These are phyloP conservation scores for Urechis unicinctus DNA, from an alignment of 2,888 invertebrate genomes.

Conservation along the genomic window DNA sequence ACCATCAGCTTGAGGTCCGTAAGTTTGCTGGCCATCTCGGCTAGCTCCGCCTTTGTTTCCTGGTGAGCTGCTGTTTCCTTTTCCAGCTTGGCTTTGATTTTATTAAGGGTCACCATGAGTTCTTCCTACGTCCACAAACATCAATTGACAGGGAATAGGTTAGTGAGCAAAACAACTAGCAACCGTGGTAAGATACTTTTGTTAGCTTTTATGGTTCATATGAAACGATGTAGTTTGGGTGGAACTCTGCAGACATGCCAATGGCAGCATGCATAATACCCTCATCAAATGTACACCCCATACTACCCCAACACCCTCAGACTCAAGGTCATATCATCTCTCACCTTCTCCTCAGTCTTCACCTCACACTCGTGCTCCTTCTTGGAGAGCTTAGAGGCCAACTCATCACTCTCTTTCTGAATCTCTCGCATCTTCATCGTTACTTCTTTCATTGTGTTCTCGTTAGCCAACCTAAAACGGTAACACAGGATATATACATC, in stretches of 20 bases:
- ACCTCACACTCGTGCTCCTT: constrained; percentile 87
- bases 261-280: too few relatives aligned
- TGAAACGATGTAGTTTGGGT: too few relatives aligned
- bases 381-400: constrained; percentile 78
- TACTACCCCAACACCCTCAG: too few relatives aligned
- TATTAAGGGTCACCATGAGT: constrained; percentile 71
- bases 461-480: constrained; percentile 67
- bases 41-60: constrained; percentile 73
- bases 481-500: too few relatives aligned
- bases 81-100: constrained; percentile 81
- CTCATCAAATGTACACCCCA: too few relatives aligned
- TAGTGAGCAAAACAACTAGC: not conserved
- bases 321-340: not conserved
- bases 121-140: too few relatives aligned
- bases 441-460: constrained; percentile 83
- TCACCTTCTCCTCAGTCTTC: constrained; percentile 72
- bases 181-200: not conserved
- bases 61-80: constrained; percentile 70
- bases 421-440: constrained; percentile 79
- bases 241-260: too few relatives aligned
- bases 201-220: too few relatives aligned
- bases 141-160: not conserved
- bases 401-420: constrained; percentile 80
- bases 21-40: constrained; percentile 60
- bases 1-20: constrained; percentile 34